phyloP scores from a whole-genome alignment of 2,888 invertebrate genomes.

The Leptopterna dolabrata region DNA sequence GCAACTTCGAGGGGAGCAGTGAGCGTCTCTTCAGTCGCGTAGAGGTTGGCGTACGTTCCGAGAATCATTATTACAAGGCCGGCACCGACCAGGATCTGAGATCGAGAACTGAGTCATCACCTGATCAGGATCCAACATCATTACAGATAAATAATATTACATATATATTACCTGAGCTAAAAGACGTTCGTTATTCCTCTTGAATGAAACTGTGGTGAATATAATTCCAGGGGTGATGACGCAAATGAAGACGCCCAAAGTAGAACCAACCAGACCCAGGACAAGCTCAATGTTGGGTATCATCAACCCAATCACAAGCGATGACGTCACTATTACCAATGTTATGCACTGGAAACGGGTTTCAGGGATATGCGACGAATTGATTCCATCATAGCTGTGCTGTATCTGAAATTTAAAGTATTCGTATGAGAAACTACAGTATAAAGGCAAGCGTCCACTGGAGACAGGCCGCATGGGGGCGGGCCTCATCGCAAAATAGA shows the following conservation, averaged over 20 bases:
- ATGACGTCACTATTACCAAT: conserved; percentile 78
- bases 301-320: conserved; percentile 83
- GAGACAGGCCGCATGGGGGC: too few relatives aligned
- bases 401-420: conserved; percentile 22
- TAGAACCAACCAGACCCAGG: conserved; percentile 92
- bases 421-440: neutral
- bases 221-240: conserved; percentile 92
- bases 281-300: conserved; percentile 96
- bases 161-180: conserved; percentile 77
- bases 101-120: conserved; percentile 57
- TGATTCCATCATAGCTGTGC: conserved; percentile 54
- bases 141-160: too few relatives aligned
- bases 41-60: conserved; percentile 90
- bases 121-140: too few relatives aligned
- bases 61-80: conserved; percentile 90
- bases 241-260: conserved; percentile 93
- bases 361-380: conserved; percentile 79
- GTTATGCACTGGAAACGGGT: conserved; percentile 86
- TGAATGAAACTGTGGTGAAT: conserved; percentile 85
- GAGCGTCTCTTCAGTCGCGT: conserved; percentile 75
- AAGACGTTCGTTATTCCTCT: conserved; percentile 84
- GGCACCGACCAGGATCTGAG: conserved; percentile 80
- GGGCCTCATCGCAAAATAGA: too few relatives aligned
- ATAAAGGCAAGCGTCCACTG: too few relatives aligned
- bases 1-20: conserved; percentile 60